These are phyloP conservation scores for Psilanteris sp. DNA, from an alignment of 1,140 invertebrate species.

Conservation along the genomic window DNA sequence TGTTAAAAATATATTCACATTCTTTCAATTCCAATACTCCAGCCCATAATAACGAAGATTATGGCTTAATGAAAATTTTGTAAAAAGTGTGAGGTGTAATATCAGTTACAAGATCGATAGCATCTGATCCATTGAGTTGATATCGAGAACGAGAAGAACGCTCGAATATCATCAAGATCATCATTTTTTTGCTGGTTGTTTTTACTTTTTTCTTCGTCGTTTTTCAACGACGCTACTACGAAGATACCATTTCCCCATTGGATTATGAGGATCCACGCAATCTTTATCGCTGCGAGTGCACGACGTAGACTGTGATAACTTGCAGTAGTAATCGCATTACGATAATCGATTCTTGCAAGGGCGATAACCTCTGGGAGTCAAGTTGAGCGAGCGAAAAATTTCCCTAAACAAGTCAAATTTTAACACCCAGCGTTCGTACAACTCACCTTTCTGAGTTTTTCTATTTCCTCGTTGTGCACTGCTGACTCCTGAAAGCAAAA, in stretches of 20 bases:
- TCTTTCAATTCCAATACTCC: slow-evolving; percentile 9
- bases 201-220: slow-evolving; percentile 6
- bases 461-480: slow-evolving; percentile 50
- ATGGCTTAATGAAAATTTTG: slow-evolving; percentile 50
- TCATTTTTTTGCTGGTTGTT: slow-evolving; percentile 30
- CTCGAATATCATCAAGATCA: slow-evolving; percentile 56
- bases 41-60: slow-evolving; percentile 33
- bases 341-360: slow-evolving; percentile 52
- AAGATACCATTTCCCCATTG: slow-evolving; percentile 38
- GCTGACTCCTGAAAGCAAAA: slow-evolving; percentile 50
- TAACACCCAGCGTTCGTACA: slow-evolving; percentile 9
- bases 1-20: neutral
- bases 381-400: neutral
- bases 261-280: slow-evolving; percentile 56
- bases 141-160: slow-evolving; percentile 49
- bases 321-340: slow-evolving; percentile 45
- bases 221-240: slow-evolving; percentile 11
- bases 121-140: slow-evolving; percentile 51
- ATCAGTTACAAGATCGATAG: slow-evolving; percentile 61
- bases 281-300: slow-evolving; percentile 40
- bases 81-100: slow-evolving; percentile 45
- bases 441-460: slow-evolving; percentile 60
- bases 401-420: slow-evolving; percentile 10
- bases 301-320: slow-evolving; percentile 29
- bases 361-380: slow-evolving; percentile 39